Percentiles rank a stretch among this genome's conserved stretches.
Conservation (phyloP, 2,888 invertebrate species). For the Mesodorylaimus sp. region DNA sequence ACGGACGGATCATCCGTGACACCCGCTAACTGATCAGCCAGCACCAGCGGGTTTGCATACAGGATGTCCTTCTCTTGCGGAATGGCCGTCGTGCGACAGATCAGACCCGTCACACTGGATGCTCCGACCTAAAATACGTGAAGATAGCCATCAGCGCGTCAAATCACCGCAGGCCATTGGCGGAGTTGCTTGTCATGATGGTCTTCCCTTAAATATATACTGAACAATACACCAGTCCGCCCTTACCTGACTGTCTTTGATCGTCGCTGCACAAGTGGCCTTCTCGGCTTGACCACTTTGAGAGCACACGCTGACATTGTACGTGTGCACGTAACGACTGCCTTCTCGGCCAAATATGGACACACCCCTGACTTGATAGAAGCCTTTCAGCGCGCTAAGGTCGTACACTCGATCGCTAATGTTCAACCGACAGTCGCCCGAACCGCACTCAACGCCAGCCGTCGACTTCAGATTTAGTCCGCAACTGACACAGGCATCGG, state of each 20-base stretch:
- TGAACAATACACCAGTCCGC: too few relatives aligned
- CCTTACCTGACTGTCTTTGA: too few relatives aligned
- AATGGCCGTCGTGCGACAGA: constrained; percentile 9
- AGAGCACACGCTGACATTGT: constrained; percentile 16
- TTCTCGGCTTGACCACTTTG: too few relatives aligned
- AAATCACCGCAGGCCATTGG: too few relatives aligned
- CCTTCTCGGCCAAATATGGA: constrained; percentile 27
- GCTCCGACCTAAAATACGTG: too few relatives aligned
- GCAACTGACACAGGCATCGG: constrained; percentile 16
- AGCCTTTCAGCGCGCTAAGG: constrained; percentile 14
- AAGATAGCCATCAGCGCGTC: too few relatives aligned
- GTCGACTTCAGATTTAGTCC: constrained; percentile 19
- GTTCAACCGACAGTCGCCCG: constrained; percentile 16
- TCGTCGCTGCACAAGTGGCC: too few relatives aligned
- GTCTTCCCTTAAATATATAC: too few relatives aligned
- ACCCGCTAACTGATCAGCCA: too few relatives aligned
- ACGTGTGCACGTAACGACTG: constrained; percentile 22
- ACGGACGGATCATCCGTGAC: constrained; percentile 1
- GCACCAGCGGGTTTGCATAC: too few relatives aligned
- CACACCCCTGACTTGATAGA: constrained; percentile 31
- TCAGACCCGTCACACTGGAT: background rate
- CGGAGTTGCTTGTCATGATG: too few relatives aligned
- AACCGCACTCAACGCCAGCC: constrained; percentile 14
- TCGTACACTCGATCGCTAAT: constrained; percentile 26
- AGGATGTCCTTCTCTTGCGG: too few relatives aligned